phyloP scores from a whole-genome alignment of 2,113 vertebrate species.

The Channa argus region DNA sequence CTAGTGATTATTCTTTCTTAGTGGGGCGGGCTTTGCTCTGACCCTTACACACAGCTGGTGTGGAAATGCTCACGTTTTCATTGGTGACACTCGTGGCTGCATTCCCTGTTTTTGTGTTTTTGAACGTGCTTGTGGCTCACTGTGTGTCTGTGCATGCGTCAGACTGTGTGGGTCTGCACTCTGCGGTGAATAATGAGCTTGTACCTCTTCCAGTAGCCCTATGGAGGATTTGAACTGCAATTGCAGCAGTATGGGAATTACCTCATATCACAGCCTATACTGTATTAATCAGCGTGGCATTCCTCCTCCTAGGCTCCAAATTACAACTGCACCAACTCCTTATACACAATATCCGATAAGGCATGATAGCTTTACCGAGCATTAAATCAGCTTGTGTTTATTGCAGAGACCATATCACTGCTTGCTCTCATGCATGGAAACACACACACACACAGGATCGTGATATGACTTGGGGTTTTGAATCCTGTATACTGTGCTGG shows the following conservation, averaged over 20 bases:
- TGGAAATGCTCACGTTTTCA: conserved; percentile 34
- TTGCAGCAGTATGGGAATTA: conserved; percentile 68
- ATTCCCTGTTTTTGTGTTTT: conserved; percentile 5
- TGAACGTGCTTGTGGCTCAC: conserved; percentile 5
- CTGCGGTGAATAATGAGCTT: conserved; percentile 60
- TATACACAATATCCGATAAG: conserved; percentile 25
- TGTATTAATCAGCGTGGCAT: conserved; percentile 66
- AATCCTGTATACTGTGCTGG: conserved; percentile 5
- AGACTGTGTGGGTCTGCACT: conserved; percentile 30
- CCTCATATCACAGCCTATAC: conserved; percentile 47
- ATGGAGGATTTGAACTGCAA: conserved; percentile 65
- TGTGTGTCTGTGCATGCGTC: background rate
- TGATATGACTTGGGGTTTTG: conserved; percentile 41
- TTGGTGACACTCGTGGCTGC: background rate
- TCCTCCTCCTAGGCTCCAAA: conserved; percentile 29
- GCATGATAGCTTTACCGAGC: conserved; percentile 21
- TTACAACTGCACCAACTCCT: conserved; percentile 30
- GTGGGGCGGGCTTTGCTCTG: conserved; percentile 10
- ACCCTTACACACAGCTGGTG: conserved; percentile 47
- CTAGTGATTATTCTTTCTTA: conserved; percentile 30
- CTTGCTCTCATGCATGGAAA: conserved; percentile 27
- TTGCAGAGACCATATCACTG: conserved; percentile 14
- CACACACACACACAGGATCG: conserved; percentile 18
- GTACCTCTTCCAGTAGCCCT: conserved; percentile 53
- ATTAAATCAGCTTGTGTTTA: conserved; percentile 45